Percentiles rank a stretch among this genome's conserved stretches.
phyloP scores from a whole-genome alignment of 2,797 vertebrate genomes.

The Lacerta bilineata region DNA sequence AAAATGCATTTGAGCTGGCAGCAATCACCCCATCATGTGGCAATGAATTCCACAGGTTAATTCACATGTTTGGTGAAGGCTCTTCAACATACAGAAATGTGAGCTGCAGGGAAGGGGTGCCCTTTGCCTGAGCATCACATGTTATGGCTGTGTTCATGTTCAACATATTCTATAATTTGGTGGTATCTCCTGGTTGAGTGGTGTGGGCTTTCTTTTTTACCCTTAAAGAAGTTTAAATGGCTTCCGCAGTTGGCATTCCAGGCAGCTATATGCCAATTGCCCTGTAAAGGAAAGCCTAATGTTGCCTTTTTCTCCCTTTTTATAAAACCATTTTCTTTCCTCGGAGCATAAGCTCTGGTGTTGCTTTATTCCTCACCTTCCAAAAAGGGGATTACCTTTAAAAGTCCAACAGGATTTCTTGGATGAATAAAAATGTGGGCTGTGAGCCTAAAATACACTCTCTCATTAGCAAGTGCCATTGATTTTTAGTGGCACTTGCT shows the following conservation, averaged over 20 bases:
- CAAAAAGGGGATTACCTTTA: conserved; percentile 30
- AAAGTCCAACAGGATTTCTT: conserved; percentile 11
- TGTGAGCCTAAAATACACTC: conserved; percentile 26
- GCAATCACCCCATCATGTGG: neutral
- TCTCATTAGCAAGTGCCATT: conserved; percentile 30
- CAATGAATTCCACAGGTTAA: neutral
- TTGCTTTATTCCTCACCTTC: neutral
- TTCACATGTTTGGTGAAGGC: neutral
- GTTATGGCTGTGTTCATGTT: neutral
- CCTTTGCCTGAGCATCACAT: neutral
- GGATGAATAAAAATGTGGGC: conserved; percentile 28
- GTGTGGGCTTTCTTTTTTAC: neutral
- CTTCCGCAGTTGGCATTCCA: conserved; percentile 42
- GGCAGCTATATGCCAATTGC: conserved; percentile 45
- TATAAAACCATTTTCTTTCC: conserved; percentile 14
- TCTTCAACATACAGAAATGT: neutral
- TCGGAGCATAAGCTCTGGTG: neutral
- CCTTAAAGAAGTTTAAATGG: neutral
- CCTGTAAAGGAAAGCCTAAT: conserved; percentile 51
- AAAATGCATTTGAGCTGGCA: neutral
- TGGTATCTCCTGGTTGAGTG: neutral
- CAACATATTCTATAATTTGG: neutral
- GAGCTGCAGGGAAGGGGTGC: neutral
- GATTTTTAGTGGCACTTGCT: conserved; percentile 36
- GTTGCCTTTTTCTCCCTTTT: conserved; percentile 5